Evolutionary conservation across 2,888 invertebrate genomes (phyloP).

Genomic region (Chironomus riparius): DNA sequence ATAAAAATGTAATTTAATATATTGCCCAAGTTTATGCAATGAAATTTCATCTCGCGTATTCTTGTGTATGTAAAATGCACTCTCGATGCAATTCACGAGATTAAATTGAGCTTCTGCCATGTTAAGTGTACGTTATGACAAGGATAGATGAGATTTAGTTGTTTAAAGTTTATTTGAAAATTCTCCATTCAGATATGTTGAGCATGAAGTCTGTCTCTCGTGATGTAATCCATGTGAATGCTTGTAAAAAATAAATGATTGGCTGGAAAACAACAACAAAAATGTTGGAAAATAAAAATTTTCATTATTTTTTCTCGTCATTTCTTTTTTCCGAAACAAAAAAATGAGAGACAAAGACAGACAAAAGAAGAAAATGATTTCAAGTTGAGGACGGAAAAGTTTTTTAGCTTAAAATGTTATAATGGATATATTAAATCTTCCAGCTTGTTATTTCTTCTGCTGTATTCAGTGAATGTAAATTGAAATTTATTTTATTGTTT

Average conservation of each 20-base stretch:
- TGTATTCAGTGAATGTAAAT: neutral
- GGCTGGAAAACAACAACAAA: too few relatives aligned
- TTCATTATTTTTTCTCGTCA: too few relatives aligned
- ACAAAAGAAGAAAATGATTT: too few relatives aligned
- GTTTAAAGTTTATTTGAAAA: neutral
- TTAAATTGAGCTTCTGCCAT: neutral
- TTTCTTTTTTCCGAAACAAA: too few relatives aligned
- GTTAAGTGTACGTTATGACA: neutral
- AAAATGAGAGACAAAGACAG: too few relatives aligned
- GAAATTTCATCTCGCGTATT: neutral
- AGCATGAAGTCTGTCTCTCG: too few relatives aligned
- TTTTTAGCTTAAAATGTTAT: too few relatives aligned
- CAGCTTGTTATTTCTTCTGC: neutral
- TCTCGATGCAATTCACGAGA: neutral
- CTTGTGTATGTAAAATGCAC: neutral
- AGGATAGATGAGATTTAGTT: neutral
- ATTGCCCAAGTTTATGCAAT: neutral
- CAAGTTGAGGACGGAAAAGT: too few relatives aligned
- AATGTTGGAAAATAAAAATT: too few relatives aligned
- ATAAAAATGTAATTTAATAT: neutral
- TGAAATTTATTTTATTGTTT: constrained; percentile 26
- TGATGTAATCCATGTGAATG: too few relatives aligned
- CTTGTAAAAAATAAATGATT: too few relatives aligned
- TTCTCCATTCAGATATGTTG: too few relatives aligned
- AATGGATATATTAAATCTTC: constrained; percentile 1